Base-by-base conservation (phyloP, 2,113 vertebrate species). In the Festucalex cinctus region DNA sequence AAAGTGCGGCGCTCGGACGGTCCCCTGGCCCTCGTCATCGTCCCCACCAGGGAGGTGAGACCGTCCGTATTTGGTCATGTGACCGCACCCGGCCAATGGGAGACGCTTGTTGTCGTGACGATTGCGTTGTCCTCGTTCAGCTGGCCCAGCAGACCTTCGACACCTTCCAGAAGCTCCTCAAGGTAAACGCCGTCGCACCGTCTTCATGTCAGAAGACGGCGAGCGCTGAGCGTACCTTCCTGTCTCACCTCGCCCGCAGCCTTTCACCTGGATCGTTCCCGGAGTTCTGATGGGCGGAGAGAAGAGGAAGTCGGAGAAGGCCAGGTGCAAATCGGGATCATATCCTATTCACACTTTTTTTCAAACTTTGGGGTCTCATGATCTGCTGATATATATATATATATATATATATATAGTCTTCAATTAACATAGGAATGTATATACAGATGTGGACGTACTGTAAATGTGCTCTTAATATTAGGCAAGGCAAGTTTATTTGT, bases 261-360 rank as follows among this genome's bases (percentile, higher is more conserved):
- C 97, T 0, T 99, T 97, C 73, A 93, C 91, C 64, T 98, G 96
- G 96, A 96, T 99, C 68, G 97, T 99, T 41, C 95, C 97, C 0
- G 97, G 97, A 41, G 93, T 98, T n/a, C 80, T 99, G 59, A 99
- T 98, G 95, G 97, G 97, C 26, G 97, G 97, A 87, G 97, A 98
- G 86, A 99, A 97, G 90, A 95, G 91, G 78, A 99, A 98, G 73
- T 92, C 97, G 0, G 97, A 99, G 86, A 99, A 99, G 80, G 96
- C 97, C 90, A 95, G 97, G 96, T 98, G 16, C 57, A 9, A 32
- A 32, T 32, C n/a, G n/a, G n/a, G n/a, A n/a, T n/a, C n/a, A n/a
- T n/a, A n/a, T n/a, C n/a, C n/a, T n/a, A n/a, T n/a, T n/a, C 28
- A 32, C 28, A 32, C 28, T 2, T 2, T 32, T 4, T 32, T 32